Conservation (phyloP, 2,113 vertebrate genomes). For the Engraulis encrasicolus region DNA sequence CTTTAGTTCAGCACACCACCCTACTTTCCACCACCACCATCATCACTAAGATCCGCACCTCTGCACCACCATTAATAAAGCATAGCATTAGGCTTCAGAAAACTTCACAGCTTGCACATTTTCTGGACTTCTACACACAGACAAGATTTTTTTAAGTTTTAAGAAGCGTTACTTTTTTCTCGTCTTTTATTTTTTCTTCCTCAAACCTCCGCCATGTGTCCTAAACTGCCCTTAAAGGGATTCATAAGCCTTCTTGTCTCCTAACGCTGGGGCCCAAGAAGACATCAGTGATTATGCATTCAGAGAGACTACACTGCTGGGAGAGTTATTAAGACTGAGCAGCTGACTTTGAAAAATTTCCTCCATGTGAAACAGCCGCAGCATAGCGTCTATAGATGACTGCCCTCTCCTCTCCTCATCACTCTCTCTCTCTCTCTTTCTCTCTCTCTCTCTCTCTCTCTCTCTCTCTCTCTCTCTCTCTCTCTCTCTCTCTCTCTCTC, state of each 20-base stretch:
- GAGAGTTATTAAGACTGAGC: not conserved
- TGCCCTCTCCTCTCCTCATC: too few species aligned
- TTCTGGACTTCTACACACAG: not conserved
- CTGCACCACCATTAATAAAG: constrained; percentile 28
- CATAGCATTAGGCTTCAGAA: constrained; percentile 28
- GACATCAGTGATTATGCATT: not conserved
- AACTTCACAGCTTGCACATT: constrained; percentile 31
- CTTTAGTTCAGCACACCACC: too few species aligned
- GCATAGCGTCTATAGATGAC: too few species aligned
- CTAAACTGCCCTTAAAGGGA: constrained; percentile 27
- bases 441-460: too few species aligned
- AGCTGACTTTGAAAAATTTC: constrained; percentile 4
- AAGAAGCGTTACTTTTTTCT: not conserved
- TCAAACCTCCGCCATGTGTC: too few species aligned
- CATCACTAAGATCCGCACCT: too few species aligned
- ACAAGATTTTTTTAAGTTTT: not conserved
- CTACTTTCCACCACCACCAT: not conserved
- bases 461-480: too few species aligned
- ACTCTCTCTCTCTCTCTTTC: too few species aligned
- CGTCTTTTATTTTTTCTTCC: too few species aligned
- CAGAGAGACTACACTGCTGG: not conserved
- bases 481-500: too few species aligned
- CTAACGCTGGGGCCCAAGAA: constrained; percentile 20
- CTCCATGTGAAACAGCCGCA: not conserved
- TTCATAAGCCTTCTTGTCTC: constrained; percentile 20